These are phyloP conservation scores for Fundulus diaphanus DNA, from an alignment of 2,797 vertebrate genomes.

Conservation along the genomic window DNA sequence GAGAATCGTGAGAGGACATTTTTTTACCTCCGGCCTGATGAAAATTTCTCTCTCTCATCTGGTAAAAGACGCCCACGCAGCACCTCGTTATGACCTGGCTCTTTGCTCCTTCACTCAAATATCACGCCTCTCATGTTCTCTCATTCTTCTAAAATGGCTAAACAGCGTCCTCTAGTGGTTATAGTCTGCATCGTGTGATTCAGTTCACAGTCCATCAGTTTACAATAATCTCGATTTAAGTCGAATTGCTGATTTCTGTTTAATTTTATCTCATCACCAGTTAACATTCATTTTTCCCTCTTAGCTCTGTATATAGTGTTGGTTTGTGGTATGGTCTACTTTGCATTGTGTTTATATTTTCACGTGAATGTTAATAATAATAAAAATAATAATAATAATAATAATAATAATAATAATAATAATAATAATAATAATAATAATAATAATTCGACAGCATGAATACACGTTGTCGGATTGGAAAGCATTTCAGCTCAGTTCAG, in stretches of 20 bases:
- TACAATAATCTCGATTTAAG: not conserved
- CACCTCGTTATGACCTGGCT: constrained; percentile 44
- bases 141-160: constrained; percentile 2
- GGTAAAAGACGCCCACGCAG: constrained; percentile 55
- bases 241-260: not conserved
- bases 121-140: not conserved
- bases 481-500: not conserved
- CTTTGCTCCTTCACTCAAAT: not conserved
- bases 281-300: not conserved
- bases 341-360: not conserved
- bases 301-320: not conserved
- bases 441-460: not conserved
- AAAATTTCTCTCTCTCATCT: constrained; percentile 52
- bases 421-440: not conserved
- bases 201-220: not conserved
- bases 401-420: not conserved
- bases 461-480: too few relatives aligned
- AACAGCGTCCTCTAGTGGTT: constrained; percentile 50
- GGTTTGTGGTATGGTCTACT: too few relatives aligned
- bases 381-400: not conserved
- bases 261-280: not conserved
- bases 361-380: not conserved
- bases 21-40: constrained; percentile 46
- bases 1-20: constrained; percentile 39
- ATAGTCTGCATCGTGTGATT: not conserved